Evolutionary conservation across 2,797 vertebrate genomes (phyloP).

Genomic region (Anguilla marmorata): DNA sequence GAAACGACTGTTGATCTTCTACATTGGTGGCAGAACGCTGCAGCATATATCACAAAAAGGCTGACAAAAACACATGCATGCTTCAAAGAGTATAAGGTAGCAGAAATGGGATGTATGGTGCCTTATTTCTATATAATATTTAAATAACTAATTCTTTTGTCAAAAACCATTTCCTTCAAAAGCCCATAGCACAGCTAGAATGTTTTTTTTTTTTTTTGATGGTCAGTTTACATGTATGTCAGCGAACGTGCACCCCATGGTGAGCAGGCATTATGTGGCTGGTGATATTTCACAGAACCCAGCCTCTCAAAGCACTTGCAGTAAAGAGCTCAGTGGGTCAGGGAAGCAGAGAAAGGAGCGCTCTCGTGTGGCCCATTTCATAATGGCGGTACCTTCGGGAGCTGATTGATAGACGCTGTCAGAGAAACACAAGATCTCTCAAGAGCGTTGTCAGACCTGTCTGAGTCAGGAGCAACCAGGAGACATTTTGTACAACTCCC

Average conservation of each 20-base stretch:
- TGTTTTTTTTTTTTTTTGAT: conserved; percentile 7
- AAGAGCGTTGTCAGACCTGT: conserved; percentile 63
- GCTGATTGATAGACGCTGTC: conserved; percentile 63
- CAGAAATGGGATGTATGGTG: neutral
- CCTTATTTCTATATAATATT: neutral
- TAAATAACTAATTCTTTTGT: conserved; percentile 37
- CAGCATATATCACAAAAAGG: conserved; percentile 34
- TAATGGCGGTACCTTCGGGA: conserved; percentile 61
- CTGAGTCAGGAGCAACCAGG: conserved; percentile 69
- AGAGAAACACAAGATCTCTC: conserved; percentile 68
- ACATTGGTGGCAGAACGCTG: neutral
- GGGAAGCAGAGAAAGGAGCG: conserved; percentile 41
- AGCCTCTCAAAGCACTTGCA: conserved; percentile 53
- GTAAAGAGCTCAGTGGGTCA: conserved; percentile 50
- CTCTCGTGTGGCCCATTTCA: conserved; percentile 55
- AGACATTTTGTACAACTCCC: conserved; percentile 64
- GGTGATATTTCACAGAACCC: conserved; percentile 31
- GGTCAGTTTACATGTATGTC: conserved; percentile 41
- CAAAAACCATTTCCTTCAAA: conserved; percentile 50
- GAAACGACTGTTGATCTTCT: neutral
- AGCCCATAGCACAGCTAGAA: conserved; percentile 37
- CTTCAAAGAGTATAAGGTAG: neutral
- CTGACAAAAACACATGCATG: conserved; percentile 30
- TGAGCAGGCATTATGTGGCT: conserved; percentile 39
- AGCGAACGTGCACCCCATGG: conserved; percentile 53